A percentile compares a stretch with the other conserved stretches of the same genome.
phyloP scores from a whole-genome alignment of 2,888 invertebrate species.

The Geophilus truncorum region DNA sequence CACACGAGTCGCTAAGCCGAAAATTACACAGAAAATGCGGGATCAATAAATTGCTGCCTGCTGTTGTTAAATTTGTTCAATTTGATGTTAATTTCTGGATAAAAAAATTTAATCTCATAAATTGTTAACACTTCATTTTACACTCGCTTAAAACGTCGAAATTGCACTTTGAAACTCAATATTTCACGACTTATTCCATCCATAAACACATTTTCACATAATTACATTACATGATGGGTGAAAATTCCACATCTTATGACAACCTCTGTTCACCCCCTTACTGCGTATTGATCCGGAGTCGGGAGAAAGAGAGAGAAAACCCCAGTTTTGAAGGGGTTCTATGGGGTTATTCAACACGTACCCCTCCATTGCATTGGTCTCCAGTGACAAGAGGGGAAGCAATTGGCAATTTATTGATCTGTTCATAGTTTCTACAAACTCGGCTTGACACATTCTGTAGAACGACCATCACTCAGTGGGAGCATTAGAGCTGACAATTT shows the following conservation, averaged over 20 bases:
- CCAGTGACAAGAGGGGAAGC: constrained; percentile 18
- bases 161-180: constrained; percentile 24
- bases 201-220: constrained; percentile 17
- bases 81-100: neutral
- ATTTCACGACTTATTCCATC: constrained; percentile 17
- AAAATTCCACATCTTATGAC: constrained; percentile 21
- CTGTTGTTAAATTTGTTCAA: neutral
- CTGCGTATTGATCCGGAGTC: neutral
- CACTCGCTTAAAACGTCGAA: constrained; percentile 18
- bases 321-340: constrained; percentile 18
- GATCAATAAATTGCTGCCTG: neutral
- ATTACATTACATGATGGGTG: constrained; percentile 20
- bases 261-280: neutral
- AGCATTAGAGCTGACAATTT: constrained; percentile 18
- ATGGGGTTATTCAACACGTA: constrained; percentile 21
- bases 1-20: neutral
- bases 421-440: constrained; percentile 27
- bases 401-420: constrained; percentile 27
- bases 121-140: constrained; percentile 8
- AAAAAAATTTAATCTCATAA: constrained; percentile 1
- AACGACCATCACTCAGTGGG: neutral
- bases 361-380: constrained; percentile 18
- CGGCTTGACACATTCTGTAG: constrained; percentile 8
- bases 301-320: neutral
- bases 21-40: neutral